These are phyloP conservation scores for Lasioglossum malachurum DNA, from an alignment of 2,888 invertebrate genomes.

Conservation along the genomic window DNA sequence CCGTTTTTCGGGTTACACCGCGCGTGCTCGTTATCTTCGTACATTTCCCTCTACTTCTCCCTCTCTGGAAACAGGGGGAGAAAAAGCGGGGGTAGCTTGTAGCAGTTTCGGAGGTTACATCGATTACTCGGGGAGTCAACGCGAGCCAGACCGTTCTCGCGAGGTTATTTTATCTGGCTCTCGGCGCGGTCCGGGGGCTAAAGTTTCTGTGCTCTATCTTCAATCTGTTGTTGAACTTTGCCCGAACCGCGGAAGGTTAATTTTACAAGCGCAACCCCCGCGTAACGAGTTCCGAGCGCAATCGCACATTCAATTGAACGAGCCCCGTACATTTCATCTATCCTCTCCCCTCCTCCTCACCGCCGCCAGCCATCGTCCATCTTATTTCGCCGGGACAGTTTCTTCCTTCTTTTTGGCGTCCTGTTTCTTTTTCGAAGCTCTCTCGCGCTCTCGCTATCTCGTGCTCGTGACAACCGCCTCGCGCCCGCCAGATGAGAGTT, in stretches of 20 bases:
- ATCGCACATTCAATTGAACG: constrained; percentile 4
- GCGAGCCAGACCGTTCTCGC: not conserved
- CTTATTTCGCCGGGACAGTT: not conserved
- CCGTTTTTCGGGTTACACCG: constrained; percentile 7
- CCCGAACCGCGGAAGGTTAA: not conserved
- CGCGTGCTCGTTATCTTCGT: not conserved
- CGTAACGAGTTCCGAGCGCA: constrained; percentile 14
- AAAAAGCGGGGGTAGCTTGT: not conserved
- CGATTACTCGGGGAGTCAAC: constrained; percentile 10
- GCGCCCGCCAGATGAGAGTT: constrained; percentile 23
- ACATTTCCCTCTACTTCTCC: not conserved
- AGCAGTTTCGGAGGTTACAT: constrained; percentile 9
- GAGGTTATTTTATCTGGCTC: constrained; percentile 8
- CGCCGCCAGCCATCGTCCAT: not conserved
- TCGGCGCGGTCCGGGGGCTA: not conserved
- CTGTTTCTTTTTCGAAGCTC: not conserved
- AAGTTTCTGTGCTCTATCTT: not conserved
- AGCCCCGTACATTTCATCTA: not conserved
- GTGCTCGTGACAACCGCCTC: constrained; percentile 5
- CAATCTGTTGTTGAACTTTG: constrained; percentile 6
- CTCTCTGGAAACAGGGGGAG: not conserved
- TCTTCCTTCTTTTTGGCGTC: not conserved
- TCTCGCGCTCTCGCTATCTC: not conserved
- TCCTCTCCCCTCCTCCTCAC: not conserved
- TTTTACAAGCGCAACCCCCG: not conserved